Percentiles rank a stretch among this genome's conserved stretches.
Conservation (phyloP, 2,797 vertebrate genomes). For the Chloroceryle inda region DNA sequence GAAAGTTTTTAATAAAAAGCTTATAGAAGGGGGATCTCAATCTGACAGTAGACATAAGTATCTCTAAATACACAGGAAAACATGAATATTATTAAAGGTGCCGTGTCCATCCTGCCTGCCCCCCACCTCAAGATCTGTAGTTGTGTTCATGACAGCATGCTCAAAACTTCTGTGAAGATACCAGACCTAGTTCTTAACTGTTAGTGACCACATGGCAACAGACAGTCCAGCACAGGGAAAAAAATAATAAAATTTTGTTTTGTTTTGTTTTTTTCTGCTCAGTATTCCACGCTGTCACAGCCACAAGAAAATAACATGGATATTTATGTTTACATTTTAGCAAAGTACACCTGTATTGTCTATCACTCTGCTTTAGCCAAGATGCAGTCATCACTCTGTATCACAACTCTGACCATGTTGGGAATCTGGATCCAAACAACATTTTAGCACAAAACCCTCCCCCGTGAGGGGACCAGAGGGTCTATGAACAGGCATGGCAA, state of each 20-base stretch:
- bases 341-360: not conserved
- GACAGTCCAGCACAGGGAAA: not conserved
- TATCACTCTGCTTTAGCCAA: not conserved
- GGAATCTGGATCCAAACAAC: not conserved
- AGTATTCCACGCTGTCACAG: not conserved
- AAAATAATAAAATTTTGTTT: no score
- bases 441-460: not conserved
- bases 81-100: constrained; percentile 19
- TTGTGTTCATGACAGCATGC: not conserved
- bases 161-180: not conserved
- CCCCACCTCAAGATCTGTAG: not conserved
- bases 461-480: not conserved
- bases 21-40: constrained; percentile 13
- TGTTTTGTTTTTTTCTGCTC: not conserved
- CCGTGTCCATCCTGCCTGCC: not conserved
- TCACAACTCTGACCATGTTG: not conserved
- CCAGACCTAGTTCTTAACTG: not conserved
- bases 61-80: constrained; percentile 1
- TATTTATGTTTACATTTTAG: not conserved
- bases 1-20: constrained; percentile 51
- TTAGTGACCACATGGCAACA: not conserved
- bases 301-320: not conserved
- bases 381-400: not conserved
- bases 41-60: not conserved
- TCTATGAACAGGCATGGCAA: not conserved